Evolutionary conservation across 2,888 invertebrate genomes (phyloP), one percentile per base, ranked within the genome.

Genomic region (Schizaphis graminum): DNA sequence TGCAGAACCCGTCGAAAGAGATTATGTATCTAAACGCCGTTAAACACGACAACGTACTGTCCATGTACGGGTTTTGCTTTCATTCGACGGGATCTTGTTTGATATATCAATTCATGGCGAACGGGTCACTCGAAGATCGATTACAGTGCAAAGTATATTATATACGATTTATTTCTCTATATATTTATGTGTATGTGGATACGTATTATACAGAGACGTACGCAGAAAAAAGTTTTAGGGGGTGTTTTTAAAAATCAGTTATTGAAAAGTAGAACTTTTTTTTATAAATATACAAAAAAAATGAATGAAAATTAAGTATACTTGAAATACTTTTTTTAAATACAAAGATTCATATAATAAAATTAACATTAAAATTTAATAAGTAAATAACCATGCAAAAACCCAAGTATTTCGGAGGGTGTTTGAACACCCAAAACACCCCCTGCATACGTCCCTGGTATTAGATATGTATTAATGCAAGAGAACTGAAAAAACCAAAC

Each of bases 61-160:
- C 96, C 0, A 95, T 97, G 89, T 96, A 97, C 95, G 97, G 96
- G 0, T 97, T 96, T 95, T 96, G 96, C 77, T 95, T 96, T 77
- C 96, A 96, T 95, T 96, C 97, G 0, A 97, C 97, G 1, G 97
- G 98, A 95, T 98, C 98, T 0, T 99, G 99, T 96, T 96, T 99
- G 5, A 97, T 99, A 0, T 99, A 99, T 96, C 98, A 99, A 95
- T 97, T 98, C 95, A 99, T 99, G 99, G 96, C 97, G 0, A 99
- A 99, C 90, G 99, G 99, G 0, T 98, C 99, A 0, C 96, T 99
- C 93, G 99, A 99, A 95, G 97, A 98, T 95, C 96, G 98, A 92
- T 96, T 99, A 94, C 96, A 96, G 86, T 96, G 96, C 94, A 95
- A 96, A 93, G 96, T 96, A 95, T 95, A 57, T 26, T 24, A 56